Evolutionary conservation across 2,113 vertebrate genomes (phyloP), one percentile per base, ranked within the genome.

Genomic region (Aegotheles bennettii): DNA sequence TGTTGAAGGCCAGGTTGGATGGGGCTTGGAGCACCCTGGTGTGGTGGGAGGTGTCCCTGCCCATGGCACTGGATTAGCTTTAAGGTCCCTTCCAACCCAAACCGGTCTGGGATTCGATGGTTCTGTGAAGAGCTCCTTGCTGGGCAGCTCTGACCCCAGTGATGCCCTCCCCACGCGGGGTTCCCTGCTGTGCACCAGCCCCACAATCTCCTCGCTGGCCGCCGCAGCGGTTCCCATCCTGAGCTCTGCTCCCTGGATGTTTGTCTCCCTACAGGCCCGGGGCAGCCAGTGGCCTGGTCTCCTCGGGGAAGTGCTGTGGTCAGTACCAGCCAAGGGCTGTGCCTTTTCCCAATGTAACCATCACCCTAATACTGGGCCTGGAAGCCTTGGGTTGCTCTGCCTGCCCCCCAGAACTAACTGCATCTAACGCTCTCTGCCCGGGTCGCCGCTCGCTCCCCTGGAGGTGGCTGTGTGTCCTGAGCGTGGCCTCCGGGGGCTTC

Each of bases 241-340:
- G 50, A 87, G 89, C 69, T 69, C 77, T 33, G 1, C 53, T 18
- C 74, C 71, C 84, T 97, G 89, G 97, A 92, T 93, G 76, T 90
- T 95, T 97, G 95, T 98, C 93, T 98, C 87, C 84, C 88, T 67
- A 35, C 94, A 97, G 97, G 93, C 95, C 95, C 82, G 93, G 94
- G 96, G 93, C 95, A 96, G 64, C 95, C 96, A 83, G 94, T 93
- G 97, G 90, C 91, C 96, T 96, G 95, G 93, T 95, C 89, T 97
- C 89, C 97, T 95, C 93, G 93, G 95, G 92, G 96, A 95, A 96
- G 73, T 88, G 87, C 91, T 59, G 87, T 85, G 87, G 94, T 98
- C 97, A 97, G 95, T 97, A 97, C 96, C 96, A 56, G 91, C 86
- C 35, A 74, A 74, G 89, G 94, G 88, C 93, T 75, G 26, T 94